Percentiles rank a stretch among this genome's conserved stretches.
Evolutionary conservation across 2,888 invertebrate species (phyloP).

Genomic region (Drosophila mettleri): DNA sequence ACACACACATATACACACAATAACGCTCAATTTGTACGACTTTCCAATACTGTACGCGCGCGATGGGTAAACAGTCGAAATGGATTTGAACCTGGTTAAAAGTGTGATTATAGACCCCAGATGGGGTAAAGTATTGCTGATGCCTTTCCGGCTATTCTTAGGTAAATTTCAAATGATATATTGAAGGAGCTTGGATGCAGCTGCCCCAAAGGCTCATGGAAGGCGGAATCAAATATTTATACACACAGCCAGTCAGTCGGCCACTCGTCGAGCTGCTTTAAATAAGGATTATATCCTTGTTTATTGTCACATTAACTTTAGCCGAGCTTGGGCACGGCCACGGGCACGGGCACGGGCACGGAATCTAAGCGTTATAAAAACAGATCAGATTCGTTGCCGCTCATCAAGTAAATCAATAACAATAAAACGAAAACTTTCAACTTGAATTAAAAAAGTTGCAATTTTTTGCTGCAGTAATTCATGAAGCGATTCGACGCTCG

Average conservation of each 20-base stretch:
- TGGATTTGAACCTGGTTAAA: background rate
- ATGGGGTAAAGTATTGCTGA: no score
- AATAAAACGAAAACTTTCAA: slow-evolving; percentile 11
- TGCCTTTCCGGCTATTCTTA: no score
- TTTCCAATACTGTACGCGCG: slow-evolving; percentile 19
- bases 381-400: background rate
- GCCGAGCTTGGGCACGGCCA: no score
- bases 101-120: background rate
- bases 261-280: background rate
- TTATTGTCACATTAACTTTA: background rate
- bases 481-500: no score
- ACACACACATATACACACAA: background rate
- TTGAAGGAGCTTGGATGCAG: background rate
- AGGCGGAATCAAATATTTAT: background rate
- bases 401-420: slow-evolving; percentile 10
- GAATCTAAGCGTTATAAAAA: background rate
- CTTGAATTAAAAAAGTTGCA: slow-evolving; percentile 13
- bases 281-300: background rate
- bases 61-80: slow-evolving; percentile 2
- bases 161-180: background rate
- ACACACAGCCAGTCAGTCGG: background rate
- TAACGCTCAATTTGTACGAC: slow-evolving; percentile 4
- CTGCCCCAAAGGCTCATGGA: background rate
- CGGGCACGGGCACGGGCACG: no score
- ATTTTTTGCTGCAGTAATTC: slow-evolving; percentile 3